Percentiles rank a stretch among this genome's conserved stretches.
phyloP scores from a whole-genome alignment of 2,888 invertebrate genomes.

The Hetaerina titia region DNA sequence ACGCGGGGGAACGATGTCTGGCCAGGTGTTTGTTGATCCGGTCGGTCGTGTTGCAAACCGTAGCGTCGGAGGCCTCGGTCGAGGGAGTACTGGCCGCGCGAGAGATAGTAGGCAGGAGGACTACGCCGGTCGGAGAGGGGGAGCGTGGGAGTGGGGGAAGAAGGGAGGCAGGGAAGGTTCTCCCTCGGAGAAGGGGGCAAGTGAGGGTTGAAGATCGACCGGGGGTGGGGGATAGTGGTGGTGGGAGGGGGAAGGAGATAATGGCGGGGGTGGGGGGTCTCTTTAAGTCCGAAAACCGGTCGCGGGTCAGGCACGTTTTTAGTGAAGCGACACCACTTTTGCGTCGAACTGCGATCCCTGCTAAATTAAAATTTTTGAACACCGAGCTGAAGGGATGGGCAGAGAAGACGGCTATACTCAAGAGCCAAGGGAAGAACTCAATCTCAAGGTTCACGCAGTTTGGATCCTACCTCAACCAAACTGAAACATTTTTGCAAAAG shows the following conservation, averaged over 20 bases:
- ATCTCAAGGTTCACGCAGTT: too few relatives aligned
- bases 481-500: too few relatives aligned
- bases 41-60: conserved; percentile 1
- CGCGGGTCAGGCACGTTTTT: not conserved
- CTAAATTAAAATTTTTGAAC: too few relatives aligned
- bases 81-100: not conserved
- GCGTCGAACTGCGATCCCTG: too few relatives aligned
- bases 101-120: not conserved
- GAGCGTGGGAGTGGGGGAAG: not conserved
- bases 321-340: not conserved
- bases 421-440: not conserved
- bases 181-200: not conserved
- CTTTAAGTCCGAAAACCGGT: not conserved
- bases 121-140: not conserved
- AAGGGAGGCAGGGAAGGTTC: not conserved
- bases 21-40: not conserved
- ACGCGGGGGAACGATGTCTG: not conserved
- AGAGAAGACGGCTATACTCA: not conserved
- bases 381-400: not conserved
- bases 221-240: not conserved
- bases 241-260: not conserved
- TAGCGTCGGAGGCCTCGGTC: not conserved
- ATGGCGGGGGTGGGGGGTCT: not conserved
- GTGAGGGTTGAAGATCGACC: not conserved
- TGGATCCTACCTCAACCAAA: too few relatives aligned